Conservation (phyloP, 2,888 invertebrate genomes). For the Leptopilina myrica region DNA sequence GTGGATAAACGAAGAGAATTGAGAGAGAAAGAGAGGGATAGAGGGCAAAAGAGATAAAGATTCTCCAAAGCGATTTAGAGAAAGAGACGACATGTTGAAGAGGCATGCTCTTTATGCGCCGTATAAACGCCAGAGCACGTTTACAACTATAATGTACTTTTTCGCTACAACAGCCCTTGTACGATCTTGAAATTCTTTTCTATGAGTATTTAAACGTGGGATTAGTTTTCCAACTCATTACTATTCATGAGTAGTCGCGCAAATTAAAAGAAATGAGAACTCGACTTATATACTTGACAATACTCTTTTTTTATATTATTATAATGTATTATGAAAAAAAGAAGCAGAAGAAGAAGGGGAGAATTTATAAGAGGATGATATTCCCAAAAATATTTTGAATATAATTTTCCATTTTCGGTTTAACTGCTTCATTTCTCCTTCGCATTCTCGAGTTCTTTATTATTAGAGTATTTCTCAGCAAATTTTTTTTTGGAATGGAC, state of each 20-base stretch:
- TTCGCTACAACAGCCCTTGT: slow-evolving; percentile 18
- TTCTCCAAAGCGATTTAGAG: neutral
- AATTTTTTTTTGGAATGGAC: too few species aligned
- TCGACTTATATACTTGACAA: slow-evolving; percentile 25
- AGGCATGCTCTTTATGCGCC: slow-evolving; percentile 14
- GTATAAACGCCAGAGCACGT: slow-evolving; percentile 31
- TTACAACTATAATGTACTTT: slow-evolving; percentile 26
- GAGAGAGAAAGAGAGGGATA: neutral
- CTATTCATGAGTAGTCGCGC: slow-evolving; percentile 31
- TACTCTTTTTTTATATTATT: neutral
- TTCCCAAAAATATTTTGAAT: slow-evolving; percentile 4
- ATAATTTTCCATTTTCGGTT: neutral
- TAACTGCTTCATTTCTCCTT: neutral
- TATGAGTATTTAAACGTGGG: slow-evolving; percentile 35
- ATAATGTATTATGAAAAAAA: too few species aligned
- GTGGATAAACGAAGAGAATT: neutral
- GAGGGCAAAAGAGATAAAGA: neutral
- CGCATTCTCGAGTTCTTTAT: neutral
- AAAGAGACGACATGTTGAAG: slow-evolving; percentile 1
- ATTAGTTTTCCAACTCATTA: slow-evolving; percentile 27
- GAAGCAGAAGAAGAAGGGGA: too few species aligned
- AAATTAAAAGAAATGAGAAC: slow-evolving; percentile 35
- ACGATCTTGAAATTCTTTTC: slow-evolving; percentile 36
- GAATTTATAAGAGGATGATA: slow-evolving; percentile 11
- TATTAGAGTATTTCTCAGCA: too few species aligned